A percentile compares a stretch with the other conserved stretches of the same genome.
Evolutionary conservation across 2,888 invertebrate species (phyloP).

Genomic region (Ennomos fuscantarius): DNA sequence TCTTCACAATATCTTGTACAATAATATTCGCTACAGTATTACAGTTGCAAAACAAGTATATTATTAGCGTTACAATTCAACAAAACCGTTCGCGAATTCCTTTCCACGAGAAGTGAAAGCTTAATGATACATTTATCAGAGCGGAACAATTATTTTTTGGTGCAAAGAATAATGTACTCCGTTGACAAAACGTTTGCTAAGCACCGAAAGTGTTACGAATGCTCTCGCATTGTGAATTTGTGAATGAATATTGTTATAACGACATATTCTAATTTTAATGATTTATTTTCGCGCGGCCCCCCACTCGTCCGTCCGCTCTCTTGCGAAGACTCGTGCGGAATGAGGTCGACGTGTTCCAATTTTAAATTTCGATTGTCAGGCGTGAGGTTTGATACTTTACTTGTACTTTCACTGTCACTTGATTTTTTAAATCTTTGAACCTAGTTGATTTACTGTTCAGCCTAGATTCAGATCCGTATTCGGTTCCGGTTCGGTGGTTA

Average conservation of each 20-base stretch:
- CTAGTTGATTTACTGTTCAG: slow-evolving; percentile 36
- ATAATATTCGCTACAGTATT: slow-evolving; percentile 30
- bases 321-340: slow-evolving; percentile 67
- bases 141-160: slow-evolving; percentile 57
- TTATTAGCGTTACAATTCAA: slow-evolving; percentile 32
- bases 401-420: slow-evolving; percentile 67
- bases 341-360: slow-evolving; percentile 79
- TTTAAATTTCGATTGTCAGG: slow-evolving; percentile 75
- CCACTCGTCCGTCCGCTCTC: slow-evolving; percentile 61
- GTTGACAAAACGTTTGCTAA: slow-evolving; percentile 50
- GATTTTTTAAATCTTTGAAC: slow-evolving; percentile 34
- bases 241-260: slow-evolving; percentile 49
- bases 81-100: slow-evolving; percentile 62
- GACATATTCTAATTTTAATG: slow-evolving; percentile 59
- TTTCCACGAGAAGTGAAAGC: slow-evolving; percentile 75
- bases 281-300: slow-evolving; percentile 66
- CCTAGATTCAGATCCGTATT: slow-evolving; percentile 44
- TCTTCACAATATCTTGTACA: slow-evolving; percentile 18
- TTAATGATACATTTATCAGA: slow-evolving; percentile 72
- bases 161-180: slow-evolving; percentile 44
- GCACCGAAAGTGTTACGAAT: slow-evolving; percentile 28
- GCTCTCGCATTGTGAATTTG: slow-evolving; percentile 40
- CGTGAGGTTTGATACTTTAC: slow-evolving; percentile 49
- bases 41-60: slow-evolving; percentile 56
- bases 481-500: slow-evolving; percentile 48